Evolutionary conservation across 2,797 vertebrate genomes (phyloP).

Genomic region (Schizopygopsis malacanthus): DNA sequence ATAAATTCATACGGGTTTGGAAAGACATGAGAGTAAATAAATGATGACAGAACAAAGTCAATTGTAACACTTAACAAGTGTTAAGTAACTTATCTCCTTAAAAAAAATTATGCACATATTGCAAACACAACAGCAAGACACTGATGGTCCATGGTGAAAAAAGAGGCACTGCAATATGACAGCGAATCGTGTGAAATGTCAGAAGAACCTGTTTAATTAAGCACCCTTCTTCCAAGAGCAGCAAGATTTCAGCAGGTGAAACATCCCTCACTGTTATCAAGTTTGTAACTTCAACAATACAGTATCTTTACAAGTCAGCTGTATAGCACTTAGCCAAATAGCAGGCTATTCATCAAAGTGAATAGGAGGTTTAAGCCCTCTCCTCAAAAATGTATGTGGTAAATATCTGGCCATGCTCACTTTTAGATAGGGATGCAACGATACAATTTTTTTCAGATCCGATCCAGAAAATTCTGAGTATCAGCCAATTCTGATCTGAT

Average conservation of each 20-base stretch:
- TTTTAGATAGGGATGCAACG: not conserved
- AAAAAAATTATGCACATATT: too few species aligned
- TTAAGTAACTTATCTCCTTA: too few species aligned
- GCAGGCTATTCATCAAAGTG: not conserved
- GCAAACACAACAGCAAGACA: slow-evolving; percentile 2
- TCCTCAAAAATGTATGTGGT: not conserved
- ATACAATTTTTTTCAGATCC: too few species aligned
- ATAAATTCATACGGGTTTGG: not conserved
- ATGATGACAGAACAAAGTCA: not conserved
- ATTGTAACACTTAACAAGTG: not conserved
- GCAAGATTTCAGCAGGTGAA: not conserved
- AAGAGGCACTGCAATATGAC: not conserved
- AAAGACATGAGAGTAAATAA: slow-evolving; percentile 1
- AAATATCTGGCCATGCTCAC: not conserved
- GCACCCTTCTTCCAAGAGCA: not conserved
- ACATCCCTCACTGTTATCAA: not conserved
- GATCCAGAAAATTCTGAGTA: too few species aligned
- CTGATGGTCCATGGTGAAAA: not conserved
- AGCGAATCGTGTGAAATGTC: not conserved
- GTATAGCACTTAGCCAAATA: not conserved
- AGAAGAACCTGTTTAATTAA: not conserved
- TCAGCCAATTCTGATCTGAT: too few species aligned
- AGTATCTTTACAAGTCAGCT: not conserved
- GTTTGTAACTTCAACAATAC: not conserved
- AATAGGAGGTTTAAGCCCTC: not conserved